Conservation (phyloP, 2,113 vertebrate genomes). For the Buteo buteo region DNA sequence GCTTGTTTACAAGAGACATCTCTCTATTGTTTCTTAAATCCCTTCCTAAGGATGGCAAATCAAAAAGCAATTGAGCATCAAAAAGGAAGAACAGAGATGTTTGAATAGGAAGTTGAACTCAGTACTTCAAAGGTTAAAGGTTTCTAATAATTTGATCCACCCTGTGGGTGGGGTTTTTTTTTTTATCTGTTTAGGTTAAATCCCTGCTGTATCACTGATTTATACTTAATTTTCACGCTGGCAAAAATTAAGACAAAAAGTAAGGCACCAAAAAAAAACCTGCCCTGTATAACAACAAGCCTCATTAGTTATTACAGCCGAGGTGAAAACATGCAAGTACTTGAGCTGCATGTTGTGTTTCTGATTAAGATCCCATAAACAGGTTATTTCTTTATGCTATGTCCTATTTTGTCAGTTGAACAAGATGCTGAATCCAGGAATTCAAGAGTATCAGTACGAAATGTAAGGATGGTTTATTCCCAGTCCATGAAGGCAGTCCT, state of each 20-base stretch:
- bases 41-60: constrained; percentile 79
- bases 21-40: constrained; percentile 78
- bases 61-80: constrained; percentile 76
- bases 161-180: constrained; percentile 42
- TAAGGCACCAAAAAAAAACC: constrained; percentile 81
- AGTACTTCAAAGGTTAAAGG: constrained; percentile 73
- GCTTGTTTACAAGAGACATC: constrained; percentile 89
- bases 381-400: constrained; percentile 45
- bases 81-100: constrained; percentile 74
- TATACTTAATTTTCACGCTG: constrained; percentile 77
- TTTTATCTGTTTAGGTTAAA: constrained; percentile 70
- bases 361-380: constrained; percentile 25
- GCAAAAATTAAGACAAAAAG: constrained; percentile 82
- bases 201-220: constrained; percentile 77
- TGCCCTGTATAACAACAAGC: constrained; percentile 67
- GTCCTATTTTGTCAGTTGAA: constrained; percentile 59
- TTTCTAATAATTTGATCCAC: constrained; percentile 74
- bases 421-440: constrained; percentile 38
- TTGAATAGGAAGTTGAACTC: constrained; percentile 75
- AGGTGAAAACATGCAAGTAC: constrained; percentile 47
- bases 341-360: constrained; percentile 22
- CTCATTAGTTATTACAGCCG: constrained; percentile 39
- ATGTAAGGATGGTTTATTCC: constrained; percentile 9
- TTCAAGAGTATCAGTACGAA: constrained; percentile 23
- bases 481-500: constrained; percentile 49